Percentiles rank a stretch among this genome's conserved stretches.
phyloP scores from a whole-genome alignment of 2,113 vertebrate species.

The Pheucticus melanocephalus region DNA sequence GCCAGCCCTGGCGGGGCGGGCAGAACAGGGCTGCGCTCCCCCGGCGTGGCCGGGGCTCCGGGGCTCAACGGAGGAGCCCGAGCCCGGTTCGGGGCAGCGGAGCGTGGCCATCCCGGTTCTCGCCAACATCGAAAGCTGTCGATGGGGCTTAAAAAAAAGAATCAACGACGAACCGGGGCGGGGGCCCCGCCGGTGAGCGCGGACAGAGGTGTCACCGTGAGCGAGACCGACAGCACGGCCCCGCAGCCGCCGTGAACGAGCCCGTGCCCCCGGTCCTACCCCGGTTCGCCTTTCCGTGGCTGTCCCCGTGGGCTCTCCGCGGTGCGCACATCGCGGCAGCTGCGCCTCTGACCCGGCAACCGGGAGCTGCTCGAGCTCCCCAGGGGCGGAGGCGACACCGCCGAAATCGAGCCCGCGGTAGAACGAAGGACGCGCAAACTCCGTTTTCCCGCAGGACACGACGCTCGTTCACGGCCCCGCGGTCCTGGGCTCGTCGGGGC shows the following conservation, averaged over 20 bases:
- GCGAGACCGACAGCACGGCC: neutral
- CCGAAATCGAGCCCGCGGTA: neutral
- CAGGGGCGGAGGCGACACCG: neutral
- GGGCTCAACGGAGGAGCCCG: neutral
- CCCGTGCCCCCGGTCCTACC: neutral
- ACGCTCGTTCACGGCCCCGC: neutral
- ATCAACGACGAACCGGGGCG: neutral
- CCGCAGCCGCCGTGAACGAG: neutral
- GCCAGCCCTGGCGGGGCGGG: neutral
- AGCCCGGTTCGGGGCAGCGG: no score
- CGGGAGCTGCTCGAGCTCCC: neutral
- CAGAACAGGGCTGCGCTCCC: neutral
- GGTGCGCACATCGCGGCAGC: rapidly evolving
- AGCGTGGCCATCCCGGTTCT: neutral
- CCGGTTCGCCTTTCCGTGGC: neutral
- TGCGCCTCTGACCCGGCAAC: neutral
- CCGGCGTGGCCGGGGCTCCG: rapidly evolving
- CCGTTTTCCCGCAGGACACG: neutral
- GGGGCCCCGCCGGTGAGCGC: constrained; percentile 58
- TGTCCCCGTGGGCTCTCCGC: neutral
- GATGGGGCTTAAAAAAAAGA: constrained; percentile 58
- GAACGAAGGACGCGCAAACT: neutral
- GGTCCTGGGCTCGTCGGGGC: neutral
- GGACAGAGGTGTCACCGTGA: constrained; percentile 50
- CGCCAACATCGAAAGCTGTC: neutral